Evolutionary conservation across 2,888 invertebrate species (phyloP).

Genomic region (Eristalis pertinax): DNA sequence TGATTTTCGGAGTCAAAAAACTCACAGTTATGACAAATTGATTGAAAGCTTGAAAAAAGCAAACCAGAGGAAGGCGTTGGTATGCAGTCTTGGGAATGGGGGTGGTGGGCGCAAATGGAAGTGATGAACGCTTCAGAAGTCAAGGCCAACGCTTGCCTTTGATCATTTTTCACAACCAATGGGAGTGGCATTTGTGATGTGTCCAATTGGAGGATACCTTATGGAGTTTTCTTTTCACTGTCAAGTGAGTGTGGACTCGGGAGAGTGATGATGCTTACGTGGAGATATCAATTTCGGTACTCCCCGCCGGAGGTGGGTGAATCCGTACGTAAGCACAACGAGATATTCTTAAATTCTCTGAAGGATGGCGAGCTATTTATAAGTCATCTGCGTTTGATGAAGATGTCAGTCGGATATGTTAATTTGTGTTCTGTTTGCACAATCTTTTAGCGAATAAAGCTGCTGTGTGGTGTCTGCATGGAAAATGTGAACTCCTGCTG

Average conservation of each 20-base stretch:
- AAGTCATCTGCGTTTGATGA: too few species aligned
- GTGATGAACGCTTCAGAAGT: not conserved
- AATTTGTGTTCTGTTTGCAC: too few species aligned
- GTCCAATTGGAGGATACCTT: not conserved
- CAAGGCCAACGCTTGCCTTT: not conserved
- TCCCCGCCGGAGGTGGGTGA: too few species aligned
- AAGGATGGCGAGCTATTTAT: too few species aligned
- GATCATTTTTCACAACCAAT: not conserved
- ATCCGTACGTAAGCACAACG: too few species aligned
- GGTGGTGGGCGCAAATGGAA: not conserved
- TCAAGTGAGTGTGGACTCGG: not conserved
- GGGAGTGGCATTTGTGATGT: not conserved
- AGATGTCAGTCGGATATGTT: too few species aligned
- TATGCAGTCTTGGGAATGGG: not conserved
- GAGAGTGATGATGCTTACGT: not conserved
- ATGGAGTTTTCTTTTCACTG: not conserved
- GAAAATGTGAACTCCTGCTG: too few species aligned
- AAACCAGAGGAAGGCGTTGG: not conserved
- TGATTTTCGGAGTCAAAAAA: constrained; percentile 47
- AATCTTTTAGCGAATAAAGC: too few species aligned
- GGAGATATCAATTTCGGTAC: too few species aligned
- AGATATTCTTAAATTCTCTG: too few species aligned
- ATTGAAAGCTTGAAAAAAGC: not conserved
- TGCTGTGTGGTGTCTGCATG: too few species aligned
- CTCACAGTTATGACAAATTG: constrained; percentile 31